Percentiles rank a stretch among this genome's conserved stretches.
Conservation (phyloP, 1,140 invertebrate species). For the Parapsyche elsis region DNA sequence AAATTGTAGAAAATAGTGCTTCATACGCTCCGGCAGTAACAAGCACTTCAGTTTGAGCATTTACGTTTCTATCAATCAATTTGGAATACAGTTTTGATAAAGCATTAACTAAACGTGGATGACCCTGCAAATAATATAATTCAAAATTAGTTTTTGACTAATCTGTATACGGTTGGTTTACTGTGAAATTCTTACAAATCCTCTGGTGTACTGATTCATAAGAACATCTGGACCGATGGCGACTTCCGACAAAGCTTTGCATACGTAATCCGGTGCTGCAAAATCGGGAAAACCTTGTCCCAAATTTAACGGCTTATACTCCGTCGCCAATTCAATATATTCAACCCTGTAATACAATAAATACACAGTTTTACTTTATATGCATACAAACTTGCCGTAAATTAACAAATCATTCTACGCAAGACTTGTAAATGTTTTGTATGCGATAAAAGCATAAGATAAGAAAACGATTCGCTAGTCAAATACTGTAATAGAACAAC, state of each 20-base stretch:
- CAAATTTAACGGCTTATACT: slow-evolving; percentile 93
- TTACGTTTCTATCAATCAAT: slow-evolving; percentile 77
- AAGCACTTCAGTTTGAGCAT: slow-evolving; percentile 87
- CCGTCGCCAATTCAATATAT: slow-evolving; percentile 87
- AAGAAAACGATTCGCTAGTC: background rate
- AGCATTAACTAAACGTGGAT: slow-evolving; percentile 88
- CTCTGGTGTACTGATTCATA: slow-evolving; percentile 92
- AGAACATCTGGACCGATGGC: slow-evolving; percentile 77
- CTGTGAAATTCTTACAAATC: slow-evolving; percentile 75
- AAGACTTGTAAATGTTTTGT: background rate
- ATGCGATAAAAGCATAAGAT: background rate
- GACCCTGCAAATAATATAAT: slow-evolving; percentile 78
- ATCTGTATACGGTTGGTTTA: background rate
- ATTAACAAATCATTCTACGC: slow-evolving; percentile 2
- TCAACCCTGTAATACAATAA: slow-evolving; percentile 81
- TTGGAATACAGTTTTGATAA: slow-evolving; percentile 88
- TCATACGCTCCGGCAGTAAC: slow-evolving; percentile 95
- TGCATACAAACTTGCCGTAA: no score
- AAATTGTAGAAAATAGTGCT: slow-evolving; percentile 84
- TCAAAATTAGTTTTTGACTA: slow-evolving; percentile 19
- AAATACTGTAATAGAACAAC: background rate
- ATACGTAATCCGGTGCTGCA: slow-evolving; percentile 85
- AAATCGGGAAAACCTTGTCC: slow-evolving; percentile 99
- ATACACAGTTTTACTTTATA: no score
- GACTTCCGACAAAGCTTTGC: slow-evolving; percentile 79